These are phyloP conservation scores for Muscina levida DNA, from an alignment of 2,888 invertebrate species.

Conservation along the genomic window DNA sequence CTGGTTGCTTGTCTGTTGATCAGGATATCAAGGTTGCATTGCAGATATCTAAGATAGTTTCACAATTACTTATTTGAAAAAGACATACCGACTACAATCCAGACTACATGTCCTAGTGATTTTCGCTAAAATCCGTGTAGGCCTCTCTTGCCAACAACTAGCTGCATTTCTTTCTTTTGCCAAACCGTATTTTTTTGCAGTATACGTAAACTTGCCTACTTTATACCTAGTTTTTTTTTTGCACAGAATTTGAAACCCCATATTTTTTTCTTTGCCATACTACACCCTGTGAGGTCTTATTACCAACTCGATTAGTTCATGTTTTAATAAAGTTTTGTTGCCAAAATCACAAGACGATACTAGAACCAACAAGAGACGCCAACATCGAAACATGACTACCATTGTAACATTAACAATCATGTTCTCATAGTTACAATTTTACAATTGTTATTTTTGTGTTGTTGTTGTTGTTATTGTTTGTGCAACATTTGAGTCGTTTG, in stretches of 20 bases:
- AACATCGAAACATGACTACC: conserved; percentile 56
- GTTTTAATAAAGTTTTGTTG: conserved; percentile 50
- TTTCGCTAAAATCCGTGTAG: too few species aligned
- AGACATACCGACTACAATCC: too few species aligned
- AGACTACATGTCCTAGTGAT: too few species aligned
- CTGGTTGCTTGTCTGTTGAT: too few species aligned
- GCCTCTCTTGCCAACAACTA: too few species aligned
- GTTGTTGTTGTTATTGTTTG: not conserved
- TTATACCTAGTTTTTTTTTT: conserved; percentile 8
- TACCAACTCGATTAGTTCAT: conserved; percentile 42
- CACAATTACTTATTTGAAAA: too few species aligned
- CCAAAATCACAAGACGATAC: not conserved
- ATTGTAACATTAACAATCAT: conserved; percentile 64
- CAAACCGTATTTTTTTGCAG: too few species aligned
- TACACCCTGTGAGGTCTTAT: conserved; percentile 52
- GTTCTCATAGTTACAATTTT: conserved; percentile 56
- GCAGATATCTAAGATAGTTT: too few species aligned
- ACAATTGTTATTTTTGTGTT: conserved; percentile 45
- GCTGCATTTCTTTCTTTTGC: too few species aligned
- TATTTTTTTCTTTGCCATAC: not conserved
- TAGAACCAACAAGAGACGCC: not conserved
- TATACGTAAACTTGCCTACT: too few species aligned
- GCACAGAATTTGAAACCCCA: not conserved
- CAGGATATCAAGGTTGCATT: too few species aligned
- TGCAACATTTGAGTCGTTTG: not conserved